Evolutionary conservation across 2,888 invertebrate species (phyloP).

Genomic region (Alviniconcha strummeri): DNA sequence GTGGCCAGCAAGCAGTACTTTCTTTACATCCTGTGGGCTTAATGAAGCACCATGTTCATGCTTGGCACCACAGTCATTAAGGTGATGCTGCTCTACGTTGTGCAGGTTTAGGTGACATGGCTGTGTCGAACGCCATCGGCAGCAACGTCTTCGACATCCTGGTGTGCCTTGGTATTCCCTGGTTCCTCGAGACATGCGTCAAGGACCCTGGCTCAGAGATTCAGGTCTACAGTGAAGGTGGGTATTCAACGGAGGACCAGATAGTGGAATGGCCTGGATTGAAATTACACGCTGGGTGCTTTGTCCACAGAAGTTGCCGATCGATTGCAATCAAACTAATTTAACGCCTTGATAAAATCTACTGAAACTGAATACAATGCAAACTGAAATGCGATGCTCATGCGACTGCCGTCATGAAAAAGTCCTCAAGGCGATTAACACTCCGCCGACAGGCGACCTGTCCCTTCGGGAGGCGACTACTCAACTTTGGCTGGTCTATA

Average conservation of each 20-base stretch:
- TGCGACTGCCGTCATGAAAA: too few relatives aligned
- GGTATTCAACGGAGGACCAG: neutral
- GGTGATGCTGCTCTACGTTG: neutral
- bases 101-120: conserved; percentile 70
- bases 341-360: neutral
- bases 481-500: too few relatives aligned
- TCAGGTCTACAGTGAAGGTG: conserved; percentile 70
- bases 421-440: too few relatives aligned
- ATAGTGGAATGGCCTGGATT: too few relatives aligned
- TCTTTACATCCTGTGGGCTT: too few relatives aligned
- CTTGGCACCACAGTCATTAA: too few relatives aligned
- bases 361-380: too few relatives aligned
- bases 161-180: conserved; percentile 71
- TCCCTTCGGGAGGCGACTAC: too few relatives aligned
- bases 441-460: too few relatives aligned
- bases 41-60: too few relatives aligned
- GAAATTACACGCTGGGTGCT: neutral
- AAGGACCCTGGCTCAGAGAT: conserved; percentile 55
- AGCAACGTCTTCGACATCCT: conserved; percentile 73
- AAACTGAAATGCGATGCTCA: too few relatives aligned
- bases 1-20: too few relatives aligned
- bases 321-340: neutral
- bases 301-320: neutral
- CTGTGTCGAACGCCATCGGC: conserved; percentile 71
- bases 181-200: conserved; percentile 64